Evolutionary conservation across 23 tunicate species (phyloP).

Genomic region (Diplosoma virens): DNA sequence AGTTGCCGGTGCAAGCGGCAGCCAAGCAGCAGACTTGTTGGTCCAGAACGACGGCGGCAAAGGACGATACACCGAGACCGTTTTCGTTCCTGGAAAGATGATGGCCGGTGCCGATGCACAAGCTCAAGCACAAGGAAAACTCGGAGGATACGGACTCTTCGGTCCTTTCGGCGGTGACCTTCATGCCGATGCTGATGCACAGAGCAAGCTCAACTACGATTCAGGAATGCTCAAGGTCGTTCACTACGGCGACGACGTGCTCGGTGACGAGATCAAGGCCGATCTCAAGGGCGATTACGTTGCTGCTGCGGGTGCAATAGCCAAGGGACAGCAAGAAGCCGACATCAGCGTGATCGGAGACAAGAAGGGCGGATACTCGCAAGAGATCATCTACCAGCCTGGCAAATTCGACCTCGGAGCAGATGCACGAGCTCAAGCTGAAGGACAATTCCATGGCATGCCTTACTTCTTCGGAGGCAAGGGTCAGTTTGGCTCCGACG

Average conservation of each 20-base stretch:
- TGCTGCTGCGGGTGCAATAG: too few relatives aligned
- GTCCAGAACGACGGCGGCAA: not conserved
- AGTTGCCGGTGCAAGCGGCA: slow-evolving; percentile 2
- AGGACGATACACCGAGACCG: not conserved
- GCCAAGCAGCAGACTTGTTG: not conserved
- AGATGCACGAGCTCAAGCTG: not conserved
- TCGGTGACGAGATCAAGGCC: not conserved
- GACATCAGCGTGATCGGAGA: slow-evolving; percentile 24
- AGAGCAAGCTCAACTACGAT: not conserved
- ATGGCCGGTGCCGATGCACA: not conserved
- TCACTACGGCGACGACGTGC: not conserved
- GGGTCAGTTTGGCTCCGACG: not conserved
- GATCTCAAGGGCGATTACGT: slow-evolving; percentile 32
- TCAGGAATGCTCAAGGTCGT: not conserved
- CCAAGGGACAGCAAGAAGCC: too few relatives aligned
- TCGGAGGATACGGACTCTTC: slow-evolving; percentile 3
- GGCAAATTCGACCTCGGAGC: not conserved
- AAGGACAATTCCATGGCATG: not conserved
- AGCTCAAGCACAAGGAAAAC: not conserved
- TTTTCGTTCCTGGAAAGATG: slow-evolving; percentile 4
- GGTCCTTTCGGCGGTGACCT: not conserved
- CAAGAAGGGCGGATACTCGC: slow-evolving; percentile 31
- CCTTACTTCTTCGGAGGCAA: slow-evolving; percentile 1
- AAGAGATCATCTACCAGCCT: slow-evolving; percentile 8
- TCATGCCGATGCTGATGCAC: not conserved